Conservation (phyloP, 2,797 vertebrate species). For the Danio choprae region DNA sequence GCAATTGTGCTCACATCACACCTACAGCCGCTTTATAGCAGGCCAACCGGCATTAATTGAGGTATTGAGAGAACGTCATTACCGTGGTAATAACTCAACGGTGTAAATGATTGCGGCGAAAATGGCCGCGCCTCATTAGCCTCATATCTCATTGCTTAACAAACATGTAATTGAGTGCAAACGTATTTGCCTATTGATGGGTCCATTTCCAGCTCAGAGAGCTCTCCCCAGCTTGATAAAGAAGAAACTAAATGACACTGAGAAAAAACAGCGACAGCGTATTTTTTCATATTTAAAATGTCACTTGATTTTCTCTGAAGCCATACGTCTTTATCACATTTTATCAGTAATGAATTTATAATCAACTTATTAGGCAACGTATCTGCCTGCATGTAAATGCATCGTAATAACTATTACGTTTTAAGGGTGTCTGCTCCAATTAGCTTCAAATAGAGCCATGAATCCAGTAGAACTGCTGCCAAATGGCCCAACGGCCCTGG, state of each 20-base stretch:
- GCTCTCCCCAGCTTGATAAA: constrained; percentile 45
- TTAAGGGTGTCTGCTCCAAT: constrained; percentile 51
- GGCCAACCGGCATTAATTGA: constrained; percentile 67
- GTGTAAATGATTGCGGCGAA: constrained; percentile 65
- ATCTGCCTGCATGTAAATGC: constrained; percentile 53
- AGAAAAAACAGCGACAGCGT: constrained; percentile 34
- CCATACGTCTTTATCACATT: constrained; percentile 43
- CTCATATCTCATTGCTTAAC: constrained; percentile 74
- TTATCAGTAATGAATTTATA: constrained; percentile 38
- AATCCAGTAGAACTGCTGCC: constrained; percentile 55
- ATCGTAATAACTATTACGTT: constrained; percentile 48
- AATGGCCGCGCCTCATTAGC: constrained; percentile 70
- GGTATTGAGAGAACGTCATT: constrained; percentile 76
- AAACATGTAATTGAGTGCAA: constrained; percentile 72
- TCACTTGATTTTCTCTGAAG: constrained; percentile 42
- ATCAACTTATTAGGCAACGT: constrained; percentile 38
- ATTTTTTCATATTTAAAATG: constrained; percentile 42
- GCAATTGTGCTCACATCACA: constrained; percentile 58
- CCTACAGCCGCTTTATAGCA: constrained; percentile 56
- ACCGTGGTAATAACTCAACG: constrained; percentile 71
- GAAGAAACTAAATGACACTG: constrained; percentile 41
- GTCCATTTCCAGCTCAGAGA: constrained; percentile 66
- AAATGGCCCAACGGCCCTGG: constrained; percentile 60
- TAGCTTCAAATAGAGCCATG: constrained; percentile 60
- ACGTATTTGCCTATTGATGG: constrained; percentile 70